Evolutionary conservation across 2,888 invertebrate genomes (phyloP), one percentile per base, ranked within the genome.

Genomic region (Drosophila monieri): DNA sequence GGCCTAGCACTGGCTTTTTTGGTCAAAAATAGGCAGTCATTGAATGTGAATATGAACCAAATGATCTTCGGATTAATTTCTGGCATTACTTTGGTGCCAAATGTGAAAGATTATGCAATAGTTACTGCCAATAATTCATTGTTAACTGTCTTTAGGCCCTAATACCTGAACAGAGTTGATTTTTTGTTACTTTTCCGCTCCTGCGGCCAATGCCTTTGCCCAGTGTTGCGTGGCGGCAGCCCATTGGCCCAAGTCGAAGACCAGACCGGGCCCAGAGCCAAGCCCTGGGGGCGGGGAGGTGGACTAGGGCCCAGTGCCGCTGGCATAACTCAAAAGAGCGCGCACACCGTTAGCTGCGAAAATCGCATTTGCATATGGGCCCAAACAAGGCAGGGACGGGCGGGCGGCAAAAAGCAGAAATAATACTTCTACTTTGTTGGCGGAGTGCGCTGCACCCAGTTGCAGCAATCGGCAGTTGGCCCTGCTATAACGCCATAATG

Each of bases 241-340:
- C 76, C 78, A 83, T 83, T 86, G 83, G 83, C 80, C 83, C 77
- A 79, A 69, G 64, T 72, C 66, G 41, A 47, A 49, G 35, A 48
- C 53, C 60, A 52, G 21, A 4, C 21, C 18, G 18, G 15, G 32
- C 39, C 35, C 39, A 30, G 25, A 23, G 32, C 56, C 66, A 37
- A 51, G 66, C 66, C 57, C 51, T 32, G 12, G 10, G n/a, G 23
- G n/a, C 18, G 56, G 59, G 56, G 15, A 15, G 39, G 39, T 2
- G 0, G 35, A 10, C 12, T 4, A 10, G 43, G 41, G 51, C 37
- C 49, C 37, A 32, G 47, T 52, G 47, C 57, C 51, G 67, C 62
- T 77, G 68, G 73, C 73, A 88, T 87, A 87, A 87, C 87, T 88
- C 87, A 87, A 87, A 88, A 88, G 85, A 85, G 88, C 85, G 85